Percentiles rank a stretch among this genome's conserved stretches.
Evolutionary conservation across 1,140 invertebrate genomes (phyloP).

Genomic region (Zaprionus capensis): DNA sequence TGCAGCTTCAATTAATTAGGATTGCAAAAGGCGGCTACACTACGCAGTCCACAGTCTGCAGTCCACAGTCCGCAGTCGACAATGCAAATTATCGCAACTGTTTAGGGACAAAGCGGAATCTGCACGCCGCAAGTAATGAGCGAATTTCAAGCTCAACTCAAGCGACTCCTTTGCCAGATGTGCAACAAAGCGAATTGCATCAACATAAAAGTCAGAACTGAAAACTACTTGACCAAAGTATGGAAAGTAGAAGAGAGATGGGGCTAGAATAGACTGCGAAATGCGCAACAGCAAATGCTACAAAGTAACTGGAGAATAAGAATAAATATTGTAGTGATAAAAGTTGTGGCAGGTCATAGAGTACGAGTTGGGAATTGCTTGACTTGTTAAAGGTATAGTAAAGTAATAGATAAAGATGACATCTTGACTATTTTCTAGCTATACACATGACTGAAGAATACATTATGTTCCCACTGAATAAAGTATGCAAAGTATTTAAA

Average conservation of each 20-base stretch:
- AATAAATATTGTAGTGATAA: too few relatives aligned
- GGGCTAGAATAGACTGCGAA: not conserved
- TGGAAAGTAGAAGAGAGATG: not conserved
- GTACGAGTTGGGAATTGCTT: too few relatives aligned
- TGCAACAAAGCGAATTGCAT: not conserved
- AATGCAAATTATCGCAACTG: conserved; percentile 9
- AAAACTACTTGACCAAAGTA: not conserved
- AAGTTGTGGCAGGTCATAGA: too few relatives aligned
- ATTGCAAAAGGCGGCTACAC: conserved; percentile 1
- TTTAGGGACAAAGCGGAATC: not conserved
- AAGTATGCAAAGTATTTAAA: too few relatives aligned
- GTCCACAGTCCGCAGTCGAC: not conserved
- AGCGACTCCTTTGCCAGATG: too few relatives aligned
- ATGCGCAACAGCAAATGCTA: too few relatives aligned
- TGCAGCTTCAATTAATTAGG: conserved; percentile 13
- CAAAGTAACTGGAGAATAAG: too few relatives aligned
- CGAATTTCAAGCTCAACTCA: not conserved
- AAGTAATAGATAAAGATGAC: too few relatives aligned
- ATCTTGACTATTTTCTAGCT: too few relatives aligned
- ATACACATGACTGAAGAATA: too few relatives aligned
- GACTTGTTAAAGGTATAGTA: too few relatives aligned
- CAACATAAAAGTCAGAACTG: not conserved
- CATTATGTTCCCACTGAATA: too few relatives aligned
- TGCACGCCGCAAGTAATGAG: conserved; percentile 8
- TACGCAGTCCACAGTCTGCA: not conserved